A percentile compares a stretch with the other conserved stretches of the same genome.
phyloP scores from a whole-genome alignment of 2,888 invertebrate genomes.

The Nemotelus pantherinus region DNA sequence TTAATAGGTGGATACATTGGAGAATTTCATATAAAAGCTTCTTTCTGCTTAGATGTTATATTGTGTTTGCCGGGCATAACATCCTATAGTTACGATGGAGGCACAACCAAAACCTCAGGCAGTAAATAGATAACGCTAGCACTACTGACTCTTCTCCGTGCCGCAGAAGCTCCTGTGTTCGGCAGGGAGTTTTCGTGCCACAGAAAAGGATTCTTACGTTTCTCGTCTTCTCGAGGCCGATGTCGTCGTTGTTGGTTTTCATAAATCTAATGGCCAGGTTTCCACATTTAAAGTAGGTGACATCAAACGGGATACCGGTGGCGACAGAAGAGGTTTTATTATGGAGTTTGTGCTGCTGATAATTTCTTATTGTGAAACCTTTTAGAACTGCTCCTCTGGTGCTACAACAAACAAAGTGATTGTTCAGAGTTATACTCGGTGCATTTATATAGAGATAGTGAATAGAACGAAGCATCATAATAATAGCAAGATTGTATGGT shows the following conservation, averaged over 20 bases:
- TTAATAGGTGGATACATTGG: constrained; percentile 33
- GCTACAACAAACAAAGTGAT: too few species aligned
- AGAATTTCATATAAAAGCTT: constrained; percentile 43
- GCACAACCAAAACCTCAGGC: not conserved
- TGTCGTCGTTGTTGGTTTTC: constrained; percentile 24
- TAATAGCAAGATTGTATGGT: too few species aligned
- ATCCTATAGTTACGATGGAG: not conserved
- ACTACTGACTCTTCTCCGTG: not conserved
- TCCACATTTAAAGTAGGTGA: constrained; percentile 2
- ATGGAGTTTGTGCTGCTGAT: not conserved
- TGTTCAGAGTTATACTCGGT: too few species aligned
- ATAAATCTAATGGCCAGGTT: constrained; percentile 39
- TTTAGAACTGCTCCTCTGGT: too few species aligned
- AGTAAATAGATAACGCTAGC: constrained; percentile 20
- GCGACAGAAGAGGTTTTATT: not conserved
- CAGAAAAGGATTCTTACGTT: constrained; percentile 17
- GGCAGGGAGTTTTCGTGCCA: not conserved
- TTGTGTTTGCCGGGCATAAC: not conserved
- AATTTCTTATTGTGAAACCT: not conserved
- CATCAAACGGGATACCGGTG: not conserved
- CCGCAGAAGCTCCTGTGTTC: not conserved
- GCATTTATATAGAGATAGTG: too few species aligned
- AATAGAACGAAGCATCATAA: too few species aligned
- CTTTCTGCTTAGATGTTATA: constrained; percentile 10
- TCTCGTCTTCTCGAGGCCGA: not conserved